Evolutionary conservation across 2,113 vertebrate species (phyloP).

Genomic region (Zapornia atra): DNA sequence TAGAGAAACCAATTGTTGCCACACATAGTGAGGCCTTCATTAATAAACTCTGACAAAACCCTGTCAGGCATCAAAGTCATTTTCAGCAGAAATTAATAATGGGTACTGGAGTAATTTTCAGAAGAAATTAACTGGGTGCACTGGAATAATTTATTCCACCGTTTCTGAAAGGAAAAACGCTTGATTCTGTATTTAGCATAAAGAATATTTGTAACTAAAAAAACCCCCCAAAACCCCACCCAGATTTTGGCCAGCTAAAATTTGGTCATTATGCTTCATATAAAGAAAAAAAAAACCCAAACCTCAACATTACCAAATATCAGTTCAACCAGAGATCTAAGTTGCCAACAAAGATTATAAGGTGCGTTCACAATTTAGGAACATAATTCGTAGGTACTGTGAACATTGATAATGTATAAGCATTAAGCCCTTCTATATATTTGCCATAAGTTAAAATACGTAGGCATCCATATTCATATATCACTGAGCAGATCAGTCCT

Average conservation of each 20-base stretch:
- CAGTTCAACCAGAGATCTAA: neutral
- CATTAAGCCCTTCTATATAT: neutral
- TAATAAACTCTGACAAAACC: slow-evolving; percentile 36
- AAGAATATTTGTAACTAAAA: neutral
- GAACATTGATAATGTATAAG: neutral
- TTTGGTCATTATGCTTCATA: neutral
- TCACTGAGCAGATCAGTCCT: neutral
- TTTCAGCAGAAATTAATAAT: slow-evolving; percentile 23
- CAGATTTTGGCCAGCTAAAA: neutral
- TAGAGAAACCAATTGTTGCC: slow-evolving; percentile 25
- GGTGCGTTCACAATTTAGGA: neutral
- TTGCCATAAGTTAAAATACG: neutral
- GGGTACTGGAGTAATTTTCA: neutral
- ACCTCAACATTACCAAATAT: neutral
- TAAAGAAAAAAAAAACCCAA: neutral
- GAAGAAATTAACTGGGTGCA: neutral
- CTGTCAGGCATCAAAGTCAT: neutral
- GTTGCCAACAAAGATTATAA: neutral
- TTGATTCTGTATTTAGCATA: neutral
- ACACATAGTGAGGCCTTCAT: neutral
- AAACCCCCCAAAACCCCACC: neutral
- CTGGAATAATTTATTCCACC: neutral
- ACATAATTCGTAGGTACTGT: neutral
- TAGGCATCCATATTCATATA: neutral
- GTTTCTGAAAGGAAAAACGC: neutral